Base-by-base conservation (phyloP, 2,888 invertebrate genomes). In the Andrena haemorrhoa region DNA sequence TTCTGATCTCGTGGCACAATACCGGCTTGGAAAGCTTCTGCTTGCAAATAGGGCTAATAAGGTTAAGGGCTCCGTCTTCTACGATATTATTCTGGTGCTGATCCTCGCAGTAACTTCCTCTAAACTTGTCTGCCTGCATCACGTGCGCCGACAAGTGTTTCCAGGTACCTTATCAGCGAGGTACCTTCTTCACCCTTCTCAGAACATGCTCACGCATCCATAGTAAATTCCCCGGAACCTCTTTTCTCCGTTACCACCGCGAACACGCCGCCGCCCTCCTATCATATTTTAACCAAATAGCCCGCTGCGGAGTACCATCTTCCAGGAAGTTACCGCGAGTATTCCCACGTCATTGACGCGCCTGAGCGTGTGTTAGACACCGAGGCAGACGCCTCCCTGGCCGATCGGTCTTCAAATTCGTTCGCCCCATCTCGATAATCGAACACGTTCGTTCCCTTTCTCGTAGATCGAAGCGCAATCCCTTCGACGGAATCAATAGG, bases 121-220 rank as follows among this genome's bases (percentile, higher is more conserved):
- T 8, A 10, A 31, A 31, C 10, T 63, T 63, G 63, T 63, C 33
- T 26, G 35, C 63, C 20, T 31, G 33, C 63, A 31, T 63, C 63
- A 20, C 63, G 63, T 12, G 35, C 35, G 8, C 63, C 63, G 63
- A 58, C 29, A 58, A 58, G 58, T 29, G 58, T 58, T 58, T 58
- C 26, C 58, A 31, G 51, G 56, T 33, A 33, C 53, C 68, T 68
- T 68, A 68, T 68, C 53, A 56, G 26, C 58, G 26, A 29, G n/a
- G 2, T 60, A 29, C 31, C 60, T 60, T 60, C 60, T 60, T 60
- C 60, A 33, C n/a, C 31, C 20, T 33, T 56, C 68, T 53, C 53
- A 16, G 53, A 26, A 66, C 66, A n/a, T 56, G 53, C 56, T 53
- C 29, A 51, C 68, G 31, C 29, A 23, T 53, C 31, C 68, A 20